A percentile compares a stretch with the other conserved stretches of the same genome.
Evolutionary conservation across 2,113 vertebrate species (phyloP).

Genomic region (Clupea harengus): DNA sequence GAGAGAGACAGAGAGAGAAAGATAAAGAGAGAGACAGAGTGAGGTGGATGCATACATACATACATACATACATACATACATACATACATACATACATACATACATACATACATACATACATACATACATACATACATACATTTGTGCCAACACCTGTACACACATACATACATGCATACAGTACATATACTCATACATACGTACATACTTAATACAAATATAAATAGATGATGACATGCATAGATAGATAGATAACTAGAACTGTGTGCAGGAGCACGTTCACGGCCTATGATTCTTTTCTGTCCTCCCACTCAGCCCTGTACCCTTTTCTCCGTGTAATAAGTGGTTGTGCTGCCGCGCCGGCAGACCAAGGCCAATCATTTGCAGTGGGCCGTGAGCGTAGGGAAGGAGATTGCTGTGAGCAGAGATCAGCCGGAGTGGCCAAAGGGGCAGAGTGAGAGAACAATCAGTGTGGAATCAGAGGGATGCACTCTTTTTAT

Average conservation of each 20-base stretch:
- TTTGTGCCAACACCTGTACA: no score
- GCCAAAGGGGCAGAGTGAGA: not conserved
- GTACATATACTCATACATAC: no score
- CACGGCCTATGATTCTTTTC: not conserved
- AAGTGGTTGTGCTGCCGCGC: not conserved
- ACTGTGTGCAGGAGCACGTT: not conserved
- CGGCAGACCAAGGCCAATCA: not conserved
- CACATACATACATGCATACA: no score
- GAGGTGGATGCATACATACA: no score
- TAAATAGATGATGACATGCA: not conserved
- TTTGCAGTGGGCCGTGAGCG: not conserved
- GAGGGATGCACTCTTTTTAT: not conserved
- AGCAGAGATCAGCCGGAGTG: not conserved
- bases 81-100: no score
- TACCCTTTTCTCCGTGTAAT: not conserved
- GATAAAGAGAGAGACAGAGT: not conserved
- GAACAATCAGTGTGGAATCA: not conserved
- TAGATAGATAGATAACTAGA: not conserved
- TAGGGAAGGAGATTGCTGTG: not conserved
- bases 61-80: no score
- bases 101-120: no score
- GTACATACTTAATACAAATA: no score
- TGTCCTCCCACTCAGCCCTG: not conserved
- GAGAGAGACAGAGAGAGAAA: not conserved
- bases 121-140: no score